A percentile compares a stretch with the other conserved stretches of the same genome.
phyloP scores from a whole-genome alignment of 2,888 invertebrate genomes.

The Molorchus minor region DNA sequence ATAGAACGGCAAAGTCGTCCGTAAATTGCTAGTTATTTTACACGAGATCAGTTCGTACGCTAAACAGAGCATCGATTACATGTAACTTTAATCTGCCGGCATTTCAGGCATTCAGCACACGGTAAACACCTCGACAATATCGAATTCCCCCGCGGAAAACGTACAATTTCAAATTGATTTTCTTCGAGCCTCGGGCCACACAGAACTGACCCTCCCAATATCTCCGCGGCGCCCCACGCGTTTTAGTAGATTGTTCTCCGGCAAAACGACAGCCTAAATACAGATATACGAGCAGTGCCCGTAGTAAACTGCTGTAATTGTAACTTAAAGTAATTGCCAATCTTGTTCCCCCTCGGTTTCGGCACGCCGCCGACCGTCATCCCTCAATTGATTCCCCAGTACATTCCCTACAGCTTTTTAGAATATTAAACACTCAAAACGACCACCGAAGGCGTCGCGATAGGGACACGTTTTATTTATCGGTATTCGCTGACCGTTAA shows the following conservation, averaged over 20 bases:
- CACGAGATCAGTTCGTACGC: no score
- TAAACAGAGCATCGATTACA: no score
- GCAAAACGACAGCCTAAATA: conserved; percentile 39
- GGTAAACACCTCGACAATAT: no score
- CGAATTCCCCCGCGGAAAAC: no score
- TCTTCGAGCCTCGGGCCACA: no score
- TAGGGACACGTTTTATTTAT: no score
- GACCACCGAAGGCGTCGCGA: background rate
- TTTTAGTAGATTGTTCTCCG: conserved; percentile 35
- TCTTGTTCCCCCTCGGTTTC: conserved; percentile 38
- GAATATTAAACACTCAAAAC: conserved; percentile 30
- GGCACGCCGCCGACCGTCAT: conserved; percentile 29
- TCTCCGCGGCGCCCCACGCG: conserved; percentile 24
- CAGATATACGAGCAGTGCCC: conserved; percentile 42
- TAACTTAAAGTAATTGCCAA: conserved; percentile 48
- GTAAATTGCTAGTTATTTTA: no score
- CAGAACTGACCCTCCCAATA: conserved; percentile 37
- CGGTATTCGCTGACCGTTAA: no score
- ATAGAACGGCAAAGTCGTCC: no score
- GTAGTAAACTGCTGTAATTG: conserved; percentile 42
- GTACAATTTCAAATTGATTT: no score
- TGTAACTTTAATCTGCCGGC: no score
- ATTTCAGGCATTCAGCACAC: no score
- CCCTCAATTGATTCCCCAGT: conserved; percentile 30
- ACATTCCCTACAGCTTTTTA: conserved; percentile 27